Evolutionary conservation across 2,797 vertebrate genomes (phyloP).

Genomic region (Spea hammondii): DNA sequence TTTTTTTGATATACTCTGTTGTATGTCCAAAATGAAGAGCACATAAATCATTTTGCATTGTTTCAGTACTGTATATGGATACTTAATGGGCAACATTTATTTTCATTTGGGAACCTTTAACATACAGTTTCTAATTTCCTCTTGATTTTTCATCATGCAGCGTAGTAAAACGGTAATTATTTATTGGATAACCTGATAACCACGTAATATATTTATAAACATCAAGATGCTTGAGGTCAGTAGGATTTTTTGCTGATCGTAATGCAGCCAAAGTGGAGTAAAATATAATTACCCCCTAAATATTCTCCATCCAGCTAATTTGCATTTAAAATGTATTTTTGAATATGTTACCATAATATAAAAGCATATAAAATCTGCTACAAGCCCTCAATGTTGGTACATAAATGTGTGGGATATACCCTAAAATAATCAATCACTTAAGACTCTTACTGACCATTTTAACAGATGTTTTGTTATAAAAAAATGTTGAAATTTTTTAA

Average conservation of each 20-base stretch:
- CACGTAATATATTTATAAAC: not conserved
- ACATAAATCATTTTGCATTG: no score
- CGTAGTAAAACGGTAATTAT: no score
- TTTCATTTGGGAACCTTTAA: no score
- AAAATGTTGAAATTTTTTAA: not conserved
- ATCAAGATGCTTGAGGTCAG: not conserved
- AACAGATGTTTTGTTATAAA: not conserved
- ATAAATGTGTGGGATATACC: not conserved
- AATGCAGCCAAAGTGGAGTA: slow-evolving; percentile 5
- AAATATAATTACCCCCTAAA: slow-evolving; percentile 28
- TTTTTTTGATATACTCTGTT: no score
- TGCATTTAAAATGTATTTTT: slow-evolving; percentile 17
- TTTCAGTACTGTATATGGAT: no score
- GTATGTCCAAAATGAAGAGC: no score
- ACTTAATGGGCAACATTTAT: no score
- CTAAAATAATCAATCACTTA: not conserved
- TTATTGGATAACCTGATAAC: no score
- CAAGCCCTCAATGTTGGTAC: slow-evolving; percentile 3
- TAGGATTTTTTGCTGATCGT: slow-evolving; percentile 25
- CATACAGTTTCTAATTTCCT: no score
- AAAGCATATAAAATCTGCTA: slow-evolving; percentile 2
- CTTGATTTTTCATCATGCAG: no score
- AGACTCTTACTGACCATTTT: not conserved
- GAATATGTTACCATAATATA: slow-evolving; percentile 13
- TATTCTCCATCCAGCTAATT: slow-evolving; percentile 8